Percentiles rank a stretch among this genome's conserved stretches.
Evolutionary conservation across 2,888 invertebrate species (phyloP).

Genomic region (Leuctra nigra): DNA sequence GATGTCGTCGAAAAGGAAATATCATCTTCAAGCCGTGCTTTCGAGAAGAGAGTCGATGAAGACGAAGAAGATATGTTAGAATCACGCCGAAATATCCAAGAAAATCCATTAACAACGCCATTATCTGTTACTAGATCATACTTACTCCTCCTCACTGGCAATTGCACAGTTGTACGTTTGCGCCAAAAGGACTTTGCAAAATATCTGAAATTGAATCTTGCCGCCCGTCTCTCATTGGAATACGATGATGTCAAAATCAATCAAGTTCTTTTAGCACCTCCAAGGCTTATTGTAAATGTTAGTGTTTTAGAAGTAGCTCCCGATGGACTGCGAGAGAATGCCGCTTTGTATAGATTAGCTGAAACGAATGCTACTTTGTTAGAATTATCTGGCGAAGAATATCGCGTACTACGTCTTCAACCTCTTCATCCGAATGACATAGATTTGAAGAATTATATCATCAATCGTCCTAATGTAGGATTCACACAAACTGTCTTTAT

Average conservation of each 20-base stretch:
- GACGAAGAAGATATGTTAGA: too few relatives aligned
- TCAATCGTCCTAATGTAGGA: conserved; percentile 30
- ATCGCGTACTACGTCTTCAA: conserved; percentile 33
- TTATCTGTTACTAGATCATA: too few relatives aligned
- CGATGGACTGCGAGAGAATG: conserved; percentile 31
- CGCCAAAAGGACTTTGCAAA: conserved; percentile 36
- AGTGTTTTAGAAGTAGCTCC: conserved; percentile 33
- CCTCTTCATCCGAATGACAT: conserved; percentile 26
- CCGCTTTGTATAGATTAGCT: conserved; percentile 34
- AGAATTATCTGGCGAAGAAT: conserved; percentile 37
- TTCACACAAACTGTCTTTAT: conserved; percentile 35
- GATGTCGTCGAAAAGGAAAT: too few relatives aligned
- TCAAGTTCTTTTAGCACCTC: conserved; percentile 35
- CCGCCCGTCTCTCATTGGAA: conserved; percentile 36
- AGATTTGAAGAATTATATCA: too few relatives aligned
- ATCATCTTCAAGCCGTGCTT: too few relatives aligned
- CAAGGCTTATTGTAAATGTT: conserved; percentile 35
- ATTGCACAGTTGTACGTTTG: conserved; percentile 35
- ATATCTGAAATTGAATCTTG: conserved; percentile 36
- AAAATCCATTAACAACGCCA: too few relatives aligned
- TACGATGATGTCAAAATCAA: conserved; percentile 36
- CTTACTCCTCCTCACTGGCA: conserved; percentile 35
- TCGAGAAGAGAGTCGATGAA: too few relatives aligned
- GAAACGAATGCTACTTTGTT: conserved; percentile 36
- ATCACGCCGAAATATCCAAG: too few relatives aligned